Evolutionary conservation across 2,888 invertebrate genomes (phyloP).

Genomic region (Aromia moschata): DNA sequence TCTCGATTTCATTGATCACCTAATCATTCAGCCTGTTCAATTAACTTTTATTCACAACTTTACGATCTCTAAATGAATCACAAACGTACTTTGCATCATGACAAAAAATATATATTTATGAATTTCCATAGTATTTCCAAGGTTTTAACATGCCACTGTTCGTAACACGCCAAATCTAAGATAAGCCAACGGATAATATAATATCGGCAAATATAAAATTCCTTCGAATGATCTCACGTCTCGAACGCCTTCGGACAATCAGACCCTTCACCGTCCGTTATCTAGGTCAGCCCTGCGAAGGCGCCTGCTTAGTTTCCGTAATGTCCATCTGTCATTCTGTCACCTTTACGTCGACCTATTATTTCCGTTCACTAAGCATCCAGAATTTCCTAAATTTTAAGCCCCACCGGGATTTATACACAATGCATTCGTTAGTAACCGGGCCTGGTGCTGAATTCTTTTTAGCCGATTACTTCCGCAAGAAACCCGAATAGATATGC

Average conservation of each 20-base stretch:
- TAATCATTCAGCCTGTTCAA: too few relatives aligned
- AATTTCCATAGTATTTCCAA: too few relatives aligned
- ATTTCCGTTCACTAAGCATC: constrained; percentile 32
- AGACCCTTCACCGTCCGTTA: constrained; percentile 6
- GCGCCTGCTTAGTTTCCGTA: constrained; percentile 27
- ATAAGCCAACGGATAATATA: background rate
- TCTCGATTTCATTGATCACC: too few relatives aligned
- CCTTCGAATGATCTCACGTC: background rate
- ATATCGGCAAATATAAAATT: constrained; percentile 1
- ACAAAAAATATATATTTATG: too few relatives aligned
- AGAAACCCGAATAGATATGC: too few relatives aligned
- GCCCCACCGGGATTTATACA: constrained; percentile 7
- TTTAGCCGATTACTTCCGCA: background rate
- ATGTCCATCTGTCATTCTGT: constrained; percentile 31
- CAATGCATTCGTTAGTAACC: background rate
- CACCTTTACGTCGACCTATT: constrained; percentile 27
- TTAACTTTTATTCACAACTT: too few relatives aligned
- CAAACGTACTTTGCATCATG: too few relatives aligned
- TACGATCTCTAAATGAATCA: too few relatives aligned
- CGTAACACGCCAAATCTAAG: too few relatives aligned
- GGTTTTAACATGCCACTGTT: too few relatives aligned
- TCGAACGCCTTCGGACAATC: constrained; percentile 9
- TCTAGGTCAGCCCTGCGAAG: constrained; percentile 13
- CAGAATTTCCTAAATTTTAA: constrained; percentile 28
- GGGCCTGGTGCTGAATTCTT: background rate